Evolutionary conservation across 2,113 vertebrate species (phyloP).

Genomic region (Melozone crissalis): DNA sequence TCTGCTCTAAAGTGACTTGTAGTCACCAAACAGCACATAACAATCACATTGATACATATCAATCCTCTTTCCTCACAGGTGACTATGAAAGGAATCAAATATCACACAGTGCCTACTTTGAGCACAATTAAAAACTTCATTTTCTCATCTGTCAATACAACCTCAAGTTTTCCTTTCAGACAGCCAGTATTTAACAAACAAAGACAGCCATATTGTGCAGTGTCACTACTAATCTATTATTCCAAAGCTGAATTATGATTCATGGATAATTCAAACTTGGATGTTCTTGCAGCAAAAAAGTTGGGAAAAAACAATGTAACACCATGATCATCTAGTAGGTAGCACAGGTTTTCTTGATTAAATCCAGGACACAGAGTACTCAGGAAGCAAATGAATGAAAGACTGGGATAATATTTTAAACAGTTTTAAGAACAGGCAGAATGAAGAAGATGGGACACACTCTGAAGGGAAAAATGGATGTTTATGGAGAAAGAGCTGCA

Average conservation of each 20-base stretch:
- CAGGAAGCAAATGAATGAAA: neutral
- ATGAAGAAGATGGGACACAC: neutral
- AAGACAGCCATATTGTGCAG: neutral
- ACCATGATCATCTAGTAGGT: neutral
- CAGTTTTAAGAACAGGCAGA: neutral
- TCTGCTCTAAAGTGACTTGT: neutral
- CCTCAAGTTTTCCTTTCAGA: neutral
- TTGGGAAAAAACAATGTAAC: accelerated
- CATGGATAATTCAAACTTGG: neutral
- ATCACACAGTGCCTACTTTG: neutral
- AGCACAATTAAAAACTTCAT: neutral
- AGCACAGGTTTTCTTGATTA: neutral
- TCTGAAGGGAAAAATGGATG: neutral
- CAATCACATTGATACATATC: neutral
- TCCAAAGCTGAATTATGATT: neutral
- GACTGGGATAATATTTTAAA: neutral
- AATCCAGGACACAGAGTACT: neutral
- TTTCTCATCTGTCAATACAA: neutral
- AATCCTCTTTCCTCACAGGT: neutral
- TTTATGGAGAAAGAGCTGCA: neutral
- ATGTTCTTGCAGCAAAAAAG: neutral
- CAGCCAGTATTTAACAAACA: neutral
- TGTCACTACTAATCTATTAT: neutral
- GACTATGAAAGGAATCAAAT: neutral
- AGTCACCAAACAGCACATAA: neutral